A percentile compares a stretch with the other conserved stretches of the same genome.
These are phyloP conservation scores for Brachyrhaphis roseni DNA, from an alignment of 2,797 vertebrate genomes.

Conservation along the genomic window DNA sequence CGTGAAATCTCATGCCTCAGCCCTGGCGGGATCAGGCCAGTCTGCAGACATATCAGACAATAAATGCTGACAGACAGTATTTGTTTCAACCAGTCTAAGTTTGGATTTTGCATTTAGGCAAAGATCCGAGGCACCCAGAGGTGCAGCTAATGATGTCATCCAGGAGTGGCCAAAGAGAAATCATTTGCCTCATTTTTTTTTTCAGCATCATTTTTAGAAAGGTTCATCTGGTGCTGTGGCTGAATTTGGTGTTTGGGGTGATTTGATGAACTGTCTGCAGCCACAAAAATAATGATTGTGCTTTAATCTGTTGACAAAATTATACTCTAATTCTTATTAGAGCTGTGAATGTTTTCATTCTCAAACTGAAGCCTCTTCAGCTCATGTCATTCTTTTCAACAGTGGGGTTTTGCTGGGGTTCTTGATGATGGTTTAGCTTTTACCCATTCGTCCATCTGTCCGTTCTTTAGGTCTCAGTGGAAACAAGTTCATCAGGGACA, in stretches of 20 bases:
- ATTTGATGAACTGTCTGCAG: not conserved
- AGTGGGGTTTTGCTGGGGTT: not conserved
- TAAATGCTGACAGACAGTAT: constrained; percentile 9
- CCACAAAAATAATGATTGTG: not conserved
- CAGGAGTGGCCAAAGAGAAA: constrained; percentile 46
- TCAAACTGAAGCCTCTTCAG: not conserved
- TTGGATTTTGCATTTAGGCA: constrained; percentile 33
- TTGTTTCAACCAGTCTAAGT: constrained; percentile 23
- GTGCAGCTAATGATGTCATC: constrained; percentile 40
- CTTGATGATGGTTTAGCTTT: not conserved
- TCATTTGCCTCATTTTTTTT: constrained; percentile 32
- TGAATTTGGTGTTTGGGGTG: not conserved
- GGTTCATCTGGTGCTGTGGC: not conserved
- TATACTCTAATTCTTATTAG: not conserved
- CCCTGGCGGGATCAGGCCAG: not conserved
- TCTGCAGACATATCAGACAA: constrained; percentile 14
- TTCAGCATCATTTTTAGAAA: constrained; percentile 10
- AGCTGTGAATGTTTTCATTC: not conserved
- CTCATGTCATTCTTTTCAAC: not conserved
- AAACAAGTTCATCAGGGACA: too few species aligned
- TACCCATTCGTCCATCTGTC: not conserved
- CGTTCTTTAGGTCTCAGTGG: too few species aligned
- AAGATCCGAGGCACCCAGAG: constrained; percentile 2
- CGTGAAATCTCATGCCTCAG: constrained; percentile 28
- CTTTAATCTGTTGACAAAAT: not conserved